Evolutionary conservation across 2,888 invertebrate species (phyloP), one percentile per base, ranked within the genome.

Genomic region (Notodonta ziczac): DNA sequence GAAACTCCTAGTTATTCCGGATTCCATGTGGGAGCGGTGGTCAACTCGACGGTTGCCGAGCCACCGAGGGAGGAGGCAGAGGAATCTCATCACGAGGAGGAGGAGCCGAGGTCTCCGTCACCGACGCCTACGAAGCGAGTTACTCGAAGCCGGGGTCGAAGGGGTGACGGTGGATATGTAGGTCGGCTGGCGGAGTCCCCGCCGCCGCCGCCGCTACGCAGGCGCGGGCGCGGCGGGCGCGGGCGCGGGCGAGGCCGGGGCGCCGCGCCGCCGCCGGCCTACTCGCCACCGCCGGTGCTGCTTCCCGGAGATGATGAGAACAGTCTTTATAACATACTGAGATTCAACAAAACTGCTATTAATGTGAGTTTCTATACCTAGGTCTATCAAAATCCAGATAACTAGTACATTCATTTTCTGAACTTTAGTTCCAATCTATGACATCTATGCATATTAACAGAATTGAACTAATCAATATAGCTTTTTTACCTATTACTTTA

Each of bases 301-400:
- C 66, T 92, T 74, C 93, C 93, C 9, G 95, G 95, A 0, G 97
- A 97, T 77, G 98, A 98, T 85, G 98, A 98, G 81, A 95, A 96
- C 77, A 97, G 97, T 76, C 94, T 98, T 7, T 98, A 98, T 87
- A 96, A 95, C 78, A 96, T 97, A 65, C 96, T 98, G 55, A 95
- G 96, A 62, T 97, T 97, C 81, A 98, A 98, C 63, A 97, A 97
- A 80, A 95, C 96, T 59, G 96, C 97, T 2, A 95, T 98, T 59
- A 97, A 97, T 72, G 97, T 96, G 89, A 89, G 94, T 42, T 42
- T 42, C 42, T 42, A 10, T 42, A 10, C 9, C 12, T 42, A 42
- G 12, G 12, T 42, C 9, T 10, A 10, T 12, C 42, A 42, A 2
- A 42, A 42, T 24, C 8, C 9, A 40, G 40, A 8, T 9, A 40